Evolutionary conservation across 37 sponge, comb jelly and placozoan species (phyloP).

Genomic region (Aphrocallistes beatrix): DNA sequence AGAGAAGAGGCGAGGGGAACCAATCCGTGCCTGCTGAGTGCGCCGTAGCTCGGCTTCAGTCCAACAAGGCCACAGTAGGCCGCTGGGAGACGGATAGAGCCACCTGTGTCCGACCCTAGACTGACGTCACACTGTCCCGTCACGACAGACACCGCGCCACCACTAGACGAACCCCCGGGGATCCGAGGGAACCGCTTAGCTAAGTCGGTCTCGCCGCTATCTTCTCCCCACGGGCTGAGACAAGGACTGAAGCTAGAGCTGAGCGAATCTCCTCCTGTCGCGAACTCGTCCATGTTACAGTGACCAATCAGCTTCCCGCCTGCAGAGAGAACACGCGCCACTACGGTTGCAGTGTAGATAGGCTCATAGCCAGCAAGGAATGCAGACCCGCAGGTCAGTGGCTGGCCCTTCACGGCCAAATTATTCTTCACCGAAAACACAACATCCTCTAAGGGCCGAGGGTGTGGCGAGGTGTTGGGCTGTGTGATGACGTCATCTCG

Average conservation of each 20-base stretch:
- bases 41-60: constrained; percentile 46
- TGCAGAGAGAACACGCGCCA: constrained; percentile 22
- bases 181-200: constrained; percentile 6
- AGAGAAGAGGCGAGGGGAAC: constrained; percentile 46
- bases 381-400: not conserved
- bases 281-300: constrained; percentile 65
- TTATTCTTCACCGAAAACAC: constrained; percentile 40
- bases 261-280: constrained; percentile 33
- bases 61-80: constrained; percentile 56
- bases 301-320: constrained; percentile 46
- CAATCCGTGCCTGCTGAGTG: constrained; percentile 44
- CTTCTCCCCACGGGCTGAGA: not conserved
- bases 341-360: constrained; percentile 40
- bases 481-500: not conserved
- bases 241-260: constrained; percentile 30
- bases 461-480: not conserved
- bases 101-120: constrained; percentile 48
- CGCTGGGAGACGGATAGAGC: constrained; percentile 51
- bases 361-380: constrained; percentile 28
- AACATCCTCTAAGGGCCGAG: constrained; percentile 26
- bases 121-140: constrained; percentile 31
- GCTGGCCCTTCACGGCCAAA: not conserved
- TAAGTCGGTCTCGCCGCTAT: not conserved
- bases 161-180: constrained; percentile 53
- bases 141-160: constrained; percentile 45